Evolutionary conservation across 2,113 vertebrate genomes (phyloP).

Genomic region (Loxodonta africana): DNA sequence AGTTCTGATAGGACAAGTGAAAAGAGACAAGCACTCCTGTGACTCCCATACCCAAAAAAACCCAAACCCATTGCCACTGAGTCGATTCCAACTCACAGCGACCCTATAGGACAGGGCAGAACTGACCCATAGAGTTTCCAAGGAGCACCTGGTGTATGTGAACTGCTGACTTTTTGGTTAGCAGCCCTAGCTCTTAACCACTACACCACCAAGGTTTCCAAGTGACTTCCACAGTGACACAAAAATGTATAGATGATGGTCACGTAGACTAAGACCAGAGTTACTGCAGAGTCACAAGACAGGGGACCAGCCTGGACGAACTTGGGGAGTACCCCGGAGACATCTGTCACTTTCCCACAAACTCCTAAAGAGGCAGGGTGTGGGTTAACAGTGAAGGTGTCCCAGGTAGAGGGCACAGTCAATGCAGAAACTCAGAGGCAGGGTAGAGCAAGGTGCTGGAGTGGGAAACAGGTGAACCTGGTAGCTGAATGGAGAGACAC

Average conservation of each 20-base stretch:
- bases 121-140: too few relatives aligned
- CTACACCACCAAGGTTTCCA: too few relatives aligned
- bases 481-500: fast-evolving
- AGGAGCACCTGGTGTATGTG: too few relatives aligned
- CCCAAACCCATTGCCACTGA: too few relatives aligned
- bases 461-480: fast-evolving
- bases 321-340: fast-evolving
- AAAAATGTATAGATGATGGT: fast-evolving
- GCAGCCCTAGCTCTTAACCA: too few relatives aligned
- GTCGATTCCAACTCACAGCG: too few relatives aligned
- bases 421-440: background rate
- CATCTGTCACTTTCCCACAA: background rate
- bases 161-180: too few relatives aligned
- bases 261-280: fast-evolving
- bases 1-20: background rate
- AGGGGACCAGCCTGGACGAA: fast-evolving
- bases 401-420: fast-evolving
- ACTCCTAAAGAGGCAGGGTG: background rate
- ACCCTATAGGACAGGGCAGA: too few relatives aligned
- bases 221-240: background rate
- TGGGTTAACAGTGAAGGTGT: too few relatives aligned
- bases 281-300: fast-evolving
- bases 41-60: background rate
- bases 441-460: fast-evolving
- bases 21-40: background rate